Evolutionary conservation across 2,888 invertebrate genomes (phyloP), one percentile per base, ranked within the genome.

Genomic region (Ommatoiulus sabulosus): DNA sequence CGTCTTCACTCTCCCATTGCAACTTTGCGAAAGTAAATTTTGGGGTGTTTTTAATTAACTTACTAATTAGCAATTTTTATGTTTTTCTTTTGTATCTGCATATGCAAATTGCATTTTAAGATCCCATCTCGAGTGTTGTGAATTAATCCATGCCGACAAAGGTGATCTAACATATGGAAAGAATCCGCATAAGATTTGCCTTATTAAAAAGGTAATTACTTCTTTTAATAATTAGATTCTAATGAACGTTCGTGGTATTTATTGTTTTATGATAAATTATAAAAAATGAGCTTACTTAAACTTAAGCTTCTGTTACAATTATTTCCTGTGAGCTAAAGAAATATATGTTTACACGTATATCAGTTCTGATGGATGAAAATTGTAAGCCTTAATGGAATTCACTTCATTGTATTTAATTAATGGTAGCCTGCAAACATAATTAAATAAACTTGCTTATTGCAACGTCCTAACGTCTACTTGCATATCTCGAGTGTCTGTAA

Each of bases 101-200:
- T 80, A 80, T 35, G 80, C 80, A 80, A 80, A 80, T 80, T 80
- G 24, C 80, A 24, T 80, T 80, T 80, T 80, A 80, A 80, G 80
- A 80, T 80, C 35, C 24, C 35, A 80, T 80, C 80, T 35, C 10
- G 24, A 80, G 80, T 80, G 80, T 80, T 80, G 80, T 35, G 80
- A 80, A 80, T 80, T 80, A 80, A 80, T 80, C 80, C 80, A 10
- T 35, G 80, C 80, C 80, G 80, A 80, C 80, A 80, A 80, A 80
- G 80, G 80, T 80, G 80, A 80, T 80, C 80, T 80, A 80, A 80
- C 80, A 80, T 80, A 80, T 80, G 80, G 80, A 80, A 80, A 80
- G 35, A 80, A 80, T 80, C 80, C 80, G 35, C 80, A 80, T 80
- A 35, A 80, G 80, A 80, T 80, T 80, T 80, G 80, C 80, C 80